These are phyloP conservation scores for Tenebrosternarchus preto DNA, from an alignment of 2,113 vertebrate genomes.

Conservation along the genomic window DNA sequence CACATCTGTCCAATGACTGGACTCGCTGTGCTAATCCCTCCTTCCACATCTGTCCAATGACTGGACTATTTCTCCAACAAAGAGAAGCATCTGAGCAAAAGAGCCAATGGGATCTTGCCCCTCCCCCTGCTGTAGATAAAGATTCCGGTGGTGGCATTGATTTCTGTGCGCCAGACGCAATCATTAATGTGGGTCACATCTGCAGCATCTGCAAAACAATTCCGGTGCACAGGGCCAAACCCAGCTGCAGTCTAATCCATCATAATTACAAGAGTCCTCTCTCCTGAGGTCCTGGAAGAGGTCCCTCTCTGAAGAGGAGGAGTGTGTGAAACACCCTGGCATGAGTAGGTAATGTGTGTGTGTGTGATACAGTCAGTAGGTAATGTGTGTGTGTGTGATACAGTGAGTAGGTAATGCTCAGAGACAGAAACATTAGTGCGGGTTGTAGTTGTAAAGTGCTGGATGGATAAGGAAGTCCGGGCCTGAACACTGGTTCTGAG, in stretches of 20 bases:
- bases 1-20: no score
- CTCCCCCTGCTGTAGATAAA: slow-evolving; percentile 44
- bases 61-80: background rate
- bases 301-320: slow-evolving; percentile 74
- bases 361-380: background rate
- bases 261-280: slow-evolving; percentile 83
- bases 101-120: background rate
- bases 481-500: no score
- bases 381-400: slow-evolving; percentile 16
- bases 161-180: slow-evolving; percentile 66
- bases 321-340: slow-evolving; percentile 68
- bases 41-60: background rate
- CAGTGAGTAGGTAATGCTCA: no score
- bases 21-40: background rate
- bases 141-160: slow-evolving; percentile 58
- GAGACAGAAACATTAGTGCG: background rate
- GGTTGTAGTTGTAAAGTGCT: no score
- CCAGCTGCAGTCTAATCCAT: slow-evolving; percentile 86
- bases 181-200: slow-evolving; percentile 83
- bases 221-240: slow-evolving; percentile 74
- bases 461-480: no score
- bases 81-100: background rate
- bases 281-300: slow-evolving; percentile 73
- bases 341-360: background rate
- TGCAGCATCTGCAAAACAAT: slow-evolving; percentile 86